These are phyloP conservation scores for Drosophila fulvimacula DNA, from an alignment of 2,888 invertebrate species.

Conservation along the genomic window DNA sequence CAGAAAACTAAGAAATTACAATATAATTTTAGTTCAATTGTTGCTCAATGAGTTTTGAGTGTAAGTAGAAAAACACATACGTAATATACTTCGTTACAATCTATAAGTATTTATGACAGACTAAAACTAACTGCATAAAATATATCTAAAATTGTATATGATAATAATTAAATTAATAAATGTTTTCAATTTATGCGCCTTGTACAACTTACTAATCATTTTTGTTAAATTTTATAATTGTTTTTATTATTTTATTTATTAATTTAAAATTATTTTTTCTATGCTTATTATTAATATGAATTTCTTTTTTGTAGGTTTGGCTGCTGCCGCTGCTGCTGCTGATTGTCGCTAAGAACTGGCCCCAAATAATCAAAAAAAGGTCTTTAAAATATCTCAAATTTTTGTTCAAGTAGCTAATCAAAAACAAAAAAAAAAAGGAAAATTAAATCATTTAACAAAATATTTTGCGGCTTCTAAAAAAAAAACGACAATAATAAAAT, in stretches of 20 bases:
- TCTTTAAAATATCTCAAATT: constrained; percentile 30
- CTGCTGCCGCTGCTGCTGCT: constrained; percentile 10
- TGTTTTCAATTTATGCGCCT: constrained; percentile 63
- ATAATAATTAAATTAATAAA: constrained; percentile 58
- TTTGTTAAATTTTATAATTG: neutral
- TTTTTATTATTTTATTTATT: neutral
- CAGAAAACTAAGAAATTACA: neutral
- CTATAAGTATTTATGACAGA: constrained; percentile 33
- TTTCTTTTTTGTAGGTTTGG: constrained; percentile 72
- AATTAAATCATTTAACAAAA: constrained; percentile 17
- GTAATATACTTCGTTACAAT: constrained; percentile 15
- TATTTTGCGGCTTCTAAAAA: constrained; percentile 13
- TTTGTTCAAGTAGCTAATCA: constrained; percentile 26
- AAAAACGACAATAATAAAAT: constrained; percentile 31
- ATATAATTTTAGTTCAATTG: constrained; percentile 34
- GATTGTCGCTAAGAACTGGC: constrained; percentile 1
- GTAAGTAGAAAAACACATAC: constrained; percentile 21
- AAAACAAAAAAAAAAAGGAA: constrained; percentile 1
- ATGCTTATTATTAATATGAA: constrained; percentile 65
- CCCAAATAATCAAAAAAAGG: constrained; percentile 42
- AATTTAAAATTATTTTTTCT: neutral
- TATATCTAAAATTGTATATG: constrained; percentile 47
- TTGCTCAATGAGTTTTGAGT: constrained; percentile 38
- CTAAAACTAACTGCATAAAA: constrained; percentile 30
- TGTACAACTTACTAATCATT: constrained; percentile 11